phyloP scores from a whole-genome alignment of 1,140 invertebrate species.

The Gerris buenoi region DNA sequence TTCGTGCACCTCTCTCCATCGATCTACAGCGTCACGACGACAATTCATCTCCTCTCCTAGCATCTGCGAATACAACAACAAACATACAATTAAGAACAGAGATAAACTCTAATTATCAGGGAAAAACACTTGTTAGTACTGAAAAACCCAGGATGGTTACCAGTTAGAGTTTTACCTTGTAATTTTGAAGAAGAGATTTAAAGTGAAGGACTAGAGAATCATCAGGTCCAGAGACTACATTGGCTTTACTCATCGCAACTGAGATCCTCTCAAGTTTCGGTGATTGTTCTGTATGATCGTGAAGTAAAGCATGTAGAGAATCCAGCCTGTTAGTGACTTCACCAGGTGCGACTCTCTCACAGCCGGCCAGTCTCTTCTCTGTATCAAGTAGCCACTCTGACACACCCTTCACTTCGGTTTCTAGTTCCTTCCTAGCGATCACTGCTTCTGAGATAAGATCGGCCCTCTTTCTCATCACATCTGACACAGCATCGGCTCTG shows the following conservation, averaged over 20 bases:
- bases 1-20: constrained; percentile 64
- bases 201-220: no score
- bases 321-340: not conserved
- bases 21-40: constrained; percentile 59
- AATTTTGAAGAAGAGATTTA: no score
- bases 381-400: not conserved
- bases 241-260: not conserved
- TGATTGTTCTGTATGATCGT: not conserved
- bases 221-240: no score
- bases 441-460: constrained; percentile 65
- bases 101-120: no score
- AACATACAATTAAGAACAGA: not conserved
- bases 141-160: no score
- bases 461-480: constrained; percentile 52
- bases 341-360: not conserved
- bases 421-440: constrained; percentile 34
- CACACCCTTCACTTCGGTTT: not conserved
- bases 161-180: no score
- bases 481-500: constrained; percentile 50
- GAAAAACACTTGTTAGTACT: no score
- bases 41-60: constrained; percentile 56
- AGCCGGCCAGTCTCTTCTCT: not conserved
- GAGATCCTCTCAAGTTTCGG: not conserved
- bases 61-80: constrained; percentile 28
- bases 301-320: not conserved